phyloP scores from a whole-genome alignment of 2,797 vertebrate genomes.

The Enoplosus armatus region DNA sequence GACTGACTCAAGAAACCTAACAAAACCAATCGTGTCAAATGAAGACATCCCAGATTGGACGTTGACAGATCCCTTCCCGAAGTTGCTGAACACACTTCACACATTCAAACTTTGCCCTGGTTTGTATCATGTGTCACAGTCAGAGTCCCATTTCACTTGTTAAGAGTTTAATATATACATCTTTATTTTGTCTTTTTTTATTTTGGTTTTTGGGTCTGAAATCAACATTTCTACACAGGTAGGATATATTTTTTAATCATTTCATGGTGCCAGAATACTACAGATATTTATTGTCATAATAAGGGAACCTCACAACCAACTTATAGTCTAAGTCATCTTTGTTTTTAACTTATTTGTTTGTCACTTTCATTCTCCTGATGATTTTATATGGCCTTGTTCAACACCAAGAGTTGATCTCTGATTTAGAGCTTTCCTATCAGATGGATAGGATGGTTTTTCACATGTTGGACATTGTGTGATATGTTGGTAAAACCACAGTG shows the following conservation, averaged over 20 bases:
- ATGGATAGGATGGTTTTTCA: slow-evolving; percentile 21
- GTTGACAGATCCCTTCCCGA: slow-evolving; percentile 80
- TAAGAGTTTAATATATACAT: slow-evolving; percentile 57
- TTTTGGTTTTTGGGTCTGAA: slow-evolving; percentile 66
- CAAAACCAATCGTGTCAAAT: slow-evolving; percentile 87
- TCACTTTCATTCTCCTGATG: slow-evolving; percentile 10
- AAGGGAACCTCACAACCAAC: slow-evolving; percentile 11
- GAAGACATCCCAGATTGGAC: slow-evolving; percentile 87
- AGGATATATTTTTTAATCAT: slow-evolving; percentile 79
- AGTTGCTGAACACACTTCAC: slow-evolving; percentile 85
- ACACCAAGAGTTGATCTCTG: neutral
- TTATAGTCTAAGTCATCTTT: neutral
- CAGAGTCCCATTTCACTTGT: slow-evolving; percentile 70
- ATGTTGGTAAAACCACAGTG: slow-evolving; percentile 23
- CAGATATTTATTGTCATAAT: neutral
- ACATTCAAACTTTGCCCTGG: slow-evolving; percentile 78
- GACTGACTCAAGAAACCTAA: slow-evolving; percentile 92
- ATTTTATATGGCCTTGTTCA: neutral
- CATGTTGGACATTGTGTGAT: slow-evolving; percentile 18
- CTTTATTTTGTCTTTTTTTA: slow-evolving; percentile 17
- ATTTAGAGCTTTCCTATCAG: neutral
- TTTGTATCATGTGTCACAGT: slow-evolving; percentile 81
- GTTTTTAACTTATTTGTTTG: slow-evolving; percentile 6
- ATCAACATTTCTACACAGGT: slow-evolving; percentile 85
- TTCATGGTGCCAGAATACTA: slow-evolving; percentile 47